Conservation (phyloP, 1,140 invertebrate genomes). For the Zaprionus ornatus region DNA sequence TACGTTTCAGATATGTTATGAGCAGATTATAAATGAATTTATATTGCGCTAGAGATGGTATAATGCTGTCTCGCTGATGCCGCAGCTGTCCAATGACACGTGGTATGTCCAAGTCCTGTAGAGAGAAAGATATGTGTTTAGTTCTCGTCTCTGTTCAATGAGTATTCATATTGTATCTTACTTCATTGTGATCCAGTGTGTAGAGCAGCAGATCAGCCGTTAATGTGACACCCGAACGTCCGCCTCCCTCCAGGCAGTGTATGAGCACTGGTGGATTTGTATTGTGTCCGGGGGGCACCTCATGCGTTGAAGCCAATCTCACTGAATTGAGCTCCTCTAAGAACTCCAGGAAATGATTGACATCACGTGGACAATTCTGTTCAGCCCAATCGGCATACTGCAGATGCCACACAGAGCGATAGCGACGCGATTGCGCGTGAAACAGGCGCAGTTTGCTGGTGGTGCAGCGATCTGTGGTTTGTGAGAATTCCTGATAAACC, state of each 20-base stretch:
- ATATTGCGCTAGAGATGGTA: conserved; percentile 95
- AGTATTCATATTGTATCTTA: conserved; percentile 75
- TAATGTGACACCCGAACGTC: conserved; percentile 90
- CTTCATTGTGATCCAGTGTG: conserved; percentile 94
- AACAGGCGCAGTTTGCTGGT: conserved; percentile 86
- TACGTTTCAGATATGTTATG: conserved; percentile 93
- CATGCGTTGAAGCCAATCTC: conserved; percentile 88
- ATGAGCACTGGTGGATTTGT: conserved; percentile 89
- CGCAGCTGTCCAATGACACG: conserved; percentile 90
- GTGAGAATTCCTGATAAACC: conserved; percentile 87
- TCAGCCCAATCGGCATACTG: conserved; percentile 92
- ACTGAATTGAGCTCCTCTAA: conserved; percentile 94
- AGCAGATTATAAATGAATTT: conserved; percentile 94
- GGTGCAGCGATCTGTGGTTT: conserved; percentile 86
- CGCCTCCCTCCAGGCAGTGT: conserved; percentile 89
- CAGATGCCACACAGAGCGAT: conserved; percentile 91
- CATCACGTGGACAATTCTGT: conserved; percentile 87
- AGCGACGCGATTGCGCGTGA: conserved; percentile 85
- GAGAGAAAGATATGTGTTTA: conserved; percentile 17
- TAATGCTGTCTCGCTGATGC: conserved; percentile 92
- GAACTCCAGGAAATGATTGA: conserved; percentile 90
- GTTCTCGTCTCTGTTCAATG: background rate
- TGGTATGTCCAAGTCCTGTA: conserved; percentile 90
- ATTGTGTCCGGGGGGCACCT: conserved; percentile 88
- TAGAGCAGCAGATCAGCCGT: conserved; percentile 91